Evolutionary conservation across 2,113 vertebrate species (phyloP), one percentile per base, ranked within the genome.

Genomic region (Rhabdomys dilectus): DNA sequence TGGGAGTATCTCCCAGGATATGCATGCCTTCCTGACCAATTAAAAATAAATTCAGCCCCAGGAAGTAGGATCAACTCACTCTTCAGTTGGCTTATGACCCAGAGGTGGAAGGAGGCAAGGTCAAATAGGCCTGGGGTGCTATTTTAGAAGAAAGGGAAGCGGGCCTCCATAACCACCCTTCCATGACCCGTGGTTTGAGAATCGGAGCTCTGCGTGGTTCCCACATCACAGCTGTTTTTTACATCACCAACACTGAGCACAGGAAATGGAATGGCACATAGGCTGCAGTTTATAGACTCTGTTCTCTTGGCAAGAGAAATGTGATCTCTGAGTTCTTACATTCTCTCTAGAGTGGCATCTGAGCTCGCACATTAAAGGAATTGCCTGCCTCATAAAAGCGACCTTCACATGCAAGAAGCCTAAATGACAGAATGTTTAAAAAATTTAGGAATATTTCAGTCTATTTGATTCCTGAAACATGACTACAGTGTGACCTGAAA

Each of bases 141-240:
- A 97, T 97, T 97, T 97, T 97, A 90, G 96, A 97, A 89, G 91
- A 81, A 90, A 92, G 86, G 89, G 91, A 98, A 96, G 89, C 36
- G 29, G 60, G 80, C 88, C 95, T 82, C 72, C 92, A 87, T 45
- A 86, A 73, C 70, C 91, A 97, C 88, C 96, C 96, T 97, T 95
- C 86, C 94, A 48, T 97, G 97, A 96, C 96, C 98, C 91, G 96
- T 76, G 95, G 88, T 97, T 97, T 98, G 98, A 97, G 98, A 98
- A 98, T 80, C 80, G 26, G 56, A 85, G 76, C 72, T 96, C 88
- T 21, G 51, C 90, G 22, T 12, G 9, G 95, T 97, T 98, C 97
- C 98, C 97, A 97, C 97, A 97, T 95, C 96, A 31, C 97, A 98
- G 98, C 98, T 98, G 98, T 51, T 88, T 51, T 75, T 91, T 58